Conservation (phyloP, 2,113 vertebrate genomes). For the Toxotes chatareus region DNA sequence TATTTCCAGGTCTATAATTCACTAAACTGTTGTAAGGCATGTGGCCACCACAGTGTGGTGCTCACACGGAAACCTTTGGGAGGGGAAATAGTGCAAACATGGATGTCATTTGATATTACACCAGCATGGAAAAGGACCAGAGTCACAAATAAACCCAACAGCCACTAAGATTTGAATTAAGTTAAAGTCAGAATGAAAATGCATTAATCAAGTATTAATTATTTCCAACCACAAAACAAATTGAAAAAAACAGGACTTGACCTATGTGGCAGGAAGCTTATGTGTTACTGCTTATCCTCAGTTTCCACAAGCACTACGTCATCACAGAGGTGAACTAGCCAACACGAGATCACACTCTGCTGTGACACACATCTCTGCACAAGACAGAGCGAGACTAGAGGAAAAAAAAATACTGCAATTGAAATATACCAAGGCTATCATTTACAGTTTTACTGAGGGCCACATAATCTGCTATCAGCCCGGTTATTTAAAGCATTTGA, state of each 20-base stretch:
- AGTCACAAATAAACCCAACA: background rate
- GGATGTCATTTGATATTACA: background rate
- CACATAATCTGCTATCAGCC: slow-evolving; percentile 15
- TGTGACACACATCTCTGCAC: slow-evolving; percentile 2
- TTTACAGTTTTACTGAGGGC: slow-evolving; percentile 16
- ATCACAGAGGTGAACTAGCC: slow-evolving; percentile 21
- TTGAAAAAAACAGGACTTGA: background rate
- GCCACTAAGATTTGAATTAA: background rate
- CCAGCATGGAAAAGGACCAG: background rate
- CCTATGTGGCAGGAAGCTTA: slow-evolving; percentile 37
- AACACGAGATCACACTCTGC: slow-evolving; percentile 34
- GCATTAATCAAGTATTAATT: background rate
- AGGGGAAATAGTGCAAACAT: background rate
- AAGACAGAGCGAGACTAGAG: background rate
- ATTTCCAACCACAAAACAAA: slow-evolving; percentile 12
- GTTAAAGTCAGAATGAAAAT: background rate
- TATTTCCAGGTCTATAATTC: slow-evolving; percentile 7
- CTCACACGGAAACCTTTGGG: slow-evolving; percentile 45
- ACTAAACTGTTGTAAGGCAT: slow-evolving; percentile 30
- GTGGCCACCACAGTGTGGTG: slow-evolving; percentile 69
- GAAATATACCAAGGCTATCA: background rate
- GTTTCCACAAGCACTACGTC: slow-evolving; percentile 32
- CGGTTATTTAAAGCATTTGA: slow-evolving; percentile 3
- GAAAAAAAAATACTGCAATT: background rate
- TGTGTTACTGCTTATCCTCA: slow-evolving; percentile 36